Percentiles rank a stretch among this genome's conserved stretches.
Conservation (phyloP, 1,140 invertebrate genomes). For the Aphis gossypii region DNA sequence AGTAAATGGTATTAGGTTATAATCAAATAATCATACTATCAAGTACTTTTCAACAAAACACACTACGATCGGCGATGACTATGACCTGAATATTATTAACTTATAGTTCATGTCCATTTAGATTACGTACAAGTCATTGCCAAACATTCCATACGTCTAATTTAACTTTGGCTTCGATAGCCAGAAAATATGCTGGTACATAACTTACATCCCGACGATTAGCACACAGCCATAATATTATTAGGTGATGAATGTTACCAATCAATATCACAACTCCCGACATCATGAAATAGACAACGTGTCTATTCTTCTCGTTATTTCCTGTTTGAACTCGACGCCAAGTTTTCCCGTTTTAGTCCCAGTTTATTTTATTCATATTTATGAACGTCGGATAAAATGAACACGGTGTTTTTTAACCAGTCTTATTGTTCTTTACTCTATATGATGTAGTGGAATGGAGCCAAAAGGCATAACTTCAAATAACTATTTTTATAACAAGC, state of each 20-base stretch:
- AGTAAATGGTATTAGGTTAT: neutral
- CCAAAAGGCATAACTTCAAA: conserved; percentile 58
- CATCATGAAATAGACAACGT: neutral
- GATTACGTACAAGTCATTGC: neutral
- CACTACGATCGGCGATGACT: neutral
- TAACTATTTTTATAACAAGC: conserved; percentile 53
- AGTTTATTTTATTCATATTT: conserved; percentile 35
- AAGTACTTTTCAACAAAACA: neutral
- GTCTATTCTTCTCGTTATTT: conserved; percentile 29
- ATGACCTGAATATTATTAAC: conserved; percentile 44
- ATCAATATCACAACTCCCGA: neutral
- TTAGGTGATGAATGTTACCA: conserved; percentile 5
- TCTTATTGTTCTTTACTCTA: conserved; percentile 44
- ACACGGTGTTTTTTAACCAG: neutral
- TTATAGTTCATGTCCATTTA: conserved; percentile 33
- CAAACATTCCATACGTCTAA: conserved; percentile 41
- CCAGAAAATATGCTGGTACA: conserved; percentile 7
- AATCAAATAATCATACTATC: neutral
- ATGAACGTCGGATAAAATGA: neutral
- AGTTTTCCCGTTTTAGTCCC: neutral
- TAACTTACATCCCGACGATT: conserved; percentile 25
- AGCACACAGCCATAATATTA: neutral
- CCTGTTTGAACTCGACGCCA: conserved; percentile 35
- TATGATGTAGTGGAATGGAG: neutral
- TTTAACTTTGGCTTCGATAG: conserved; percentile 36